phyloP scores from a whole-genome alignment of 2,113 vertebrate species.

The Macrotis lagotis region DNA sequence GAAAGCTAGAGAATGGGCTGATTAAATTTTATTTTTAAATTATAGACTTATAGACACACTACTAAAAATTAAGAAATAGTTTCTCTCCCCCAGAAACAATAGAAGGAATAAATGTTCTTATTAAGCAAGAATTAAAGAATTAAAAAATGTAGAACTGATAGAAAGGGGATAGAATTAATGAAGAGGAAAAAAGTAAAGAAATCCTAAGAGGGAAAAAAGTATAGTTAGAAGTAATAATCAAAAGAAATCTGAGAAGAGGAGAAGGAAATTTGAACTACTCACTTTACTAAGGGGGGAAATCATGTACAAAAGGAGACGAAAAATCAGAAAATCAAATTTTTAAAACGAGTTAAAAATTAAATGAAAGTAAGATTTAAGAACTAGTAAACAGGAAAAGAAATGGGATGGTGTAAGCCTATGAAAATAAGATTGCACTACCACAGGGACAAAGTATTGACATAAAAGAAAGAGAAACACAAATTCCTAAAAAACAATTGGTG shows the following conservation, averaged over 20 bases:
- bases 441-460: neutral
- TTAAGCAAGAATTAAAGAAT: neutral
- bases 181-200: neutral
- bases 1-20: neutral
- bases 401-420: neutral
- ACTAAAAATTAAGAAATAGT: constrained; percentile 12
- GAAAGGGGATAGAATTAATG: neutral
- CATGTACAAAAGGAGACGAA: neutral
- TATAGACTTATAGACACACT: neutral
- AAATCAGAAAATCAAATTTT: neutral
- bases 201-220: neutral
- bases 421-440: too few species aligned
- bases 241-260: neutral
- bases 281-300: too few species aligned
- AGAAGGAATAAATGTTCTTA: neutral
- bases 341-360: neutral
- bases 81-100: neutral
- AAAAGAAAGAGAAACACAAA: neutral
- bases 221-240: neutral
- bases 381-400: neutral
- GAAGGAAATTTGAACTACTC: neutral
- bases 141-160: neutral
- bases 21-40: constrained; percentile 11
- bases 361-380: neutral
- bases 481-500: neutral